A percentile compares a stretch with the other conserved stretches of the same genome.
phyloP scores from a whole-genome alignment of 2,797 vertebrate species.

The Heteromormyrus szaboi region DNA sequence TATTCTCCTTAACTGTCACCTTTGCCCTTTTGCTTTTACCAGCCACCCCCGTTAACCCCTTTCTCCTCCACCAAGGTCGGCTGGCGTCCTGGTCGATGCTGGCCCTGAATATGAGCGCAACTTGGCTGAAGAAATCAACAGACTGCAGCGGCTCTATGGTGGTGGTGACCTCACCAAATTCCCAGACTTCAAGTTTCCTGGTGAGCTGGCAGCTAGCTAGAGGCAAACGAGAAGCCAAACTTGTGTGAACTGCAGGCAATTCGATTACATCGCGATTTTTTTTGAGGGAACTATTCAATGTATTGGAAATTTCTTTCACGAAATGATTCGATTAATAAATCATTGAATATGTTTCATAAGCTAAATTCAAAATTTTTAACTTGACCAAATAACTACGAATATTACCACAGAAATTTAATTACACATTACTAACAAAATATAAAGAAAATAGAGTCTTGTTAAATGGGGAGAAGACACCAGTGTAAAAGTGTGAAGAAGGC shows the following conservation, averaged over 20 bases:
- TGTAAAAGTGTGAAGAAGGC: not conserved
- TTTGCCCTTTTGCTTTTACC: not conserved
- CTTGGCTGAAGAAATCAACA: constrained; percentile 69
- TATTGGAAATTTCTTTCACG: not conserved
- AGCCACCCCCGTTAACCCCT: not conserved
- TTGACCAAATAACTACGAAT: not conserved
- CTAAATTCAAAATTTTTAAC: not conserved
- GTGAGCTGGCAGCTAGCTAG: constrained; percentile 48
- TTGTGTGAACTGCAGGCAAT: not conserved
- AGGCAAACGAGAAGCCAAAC: not conserved
- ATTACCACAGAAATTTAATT: not conserved
- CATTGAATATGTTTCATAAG: not conserved
- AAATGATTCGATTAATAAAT: not conserved
- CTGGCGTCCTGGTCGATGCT: constrained; percentile 75
- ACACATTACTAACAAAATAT: not conserved
- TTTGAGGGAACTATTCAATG: not conserved
- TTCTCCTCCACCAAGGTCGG: constrained; percentile 52
- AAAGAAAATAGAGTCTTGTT: not conserved
- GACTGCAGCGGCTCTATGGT: constrained; percentile 80
- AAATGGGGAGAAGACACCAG: not conserved
- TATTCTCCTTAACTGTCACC: not conserved
- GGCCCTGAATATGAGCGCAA: constrained; percentile 78
- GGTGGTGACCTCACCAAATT: constrained; percentile 81
- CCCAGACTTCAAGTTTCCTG: constrained; percentile 81
- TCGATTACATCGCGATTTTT: not conserved